These are phyloP conservation scores for Netelia fuscicornis DNA, from an alignment of 2,888 invertebrate genomes.

Conservation along the genomic window DNA sequence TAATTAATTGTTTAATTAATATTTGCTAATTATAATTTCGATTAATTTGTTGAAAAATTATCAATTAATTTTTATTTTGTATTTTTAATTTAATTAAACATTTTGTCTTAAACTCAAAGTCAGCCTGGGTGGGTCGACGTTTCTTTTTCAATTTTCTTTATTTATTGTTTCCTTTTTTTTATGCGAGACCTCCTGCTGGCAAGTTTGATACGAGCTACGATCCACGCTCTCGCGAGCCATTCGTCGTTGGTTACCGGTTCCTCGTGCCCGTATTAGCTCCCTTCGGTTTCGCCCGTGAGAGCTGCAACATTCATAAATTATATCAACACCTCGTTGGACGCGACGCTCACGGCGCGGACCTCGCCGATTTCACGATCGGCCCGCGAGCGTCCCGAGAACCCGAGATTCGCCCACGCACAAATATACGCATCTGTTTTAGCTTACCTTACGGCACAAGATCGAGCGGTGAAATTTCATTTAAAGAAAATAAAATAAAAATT, in stretches of 20 bases:
- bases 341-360: constrained; percentile 64
- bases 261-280: constrained; percentile 64
- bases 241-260: constrained; percentile 68
- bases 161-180: constrained; percentile 23
- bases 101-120: background rate
- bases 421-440: constrained; percentile 26
- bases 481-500: background rate
- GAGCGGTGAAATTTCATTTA: background rate
- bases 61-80: too few species aligned
- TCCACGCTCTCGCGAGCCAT: constrained; percentile 63
- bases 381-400: constrained; percentile 73
- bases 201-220: constrained; percentile 52
- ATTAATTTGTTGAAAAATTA: too few species aligned
- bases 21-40: too few species aligned
- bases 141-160: constrained; percentile 5
- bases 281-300: constrained; percentile 39
- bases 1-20: too few species aligned
- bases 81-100: too few species aligned
- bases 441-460: background rate
- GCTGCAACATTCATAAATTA: constrained; percentile 80
- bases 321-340: constrained; percentile 80
- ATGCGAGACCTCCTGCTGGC: constrained; percentile 20
- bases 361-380: constrained; percentile 56
- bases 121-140: constrained; percentile 33
- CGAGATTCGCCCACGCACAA: constrained; percentile 71